Conservation (phyloP, 2,113 vertebrate species). For the Cyanoderma ruficeps region DNA sequence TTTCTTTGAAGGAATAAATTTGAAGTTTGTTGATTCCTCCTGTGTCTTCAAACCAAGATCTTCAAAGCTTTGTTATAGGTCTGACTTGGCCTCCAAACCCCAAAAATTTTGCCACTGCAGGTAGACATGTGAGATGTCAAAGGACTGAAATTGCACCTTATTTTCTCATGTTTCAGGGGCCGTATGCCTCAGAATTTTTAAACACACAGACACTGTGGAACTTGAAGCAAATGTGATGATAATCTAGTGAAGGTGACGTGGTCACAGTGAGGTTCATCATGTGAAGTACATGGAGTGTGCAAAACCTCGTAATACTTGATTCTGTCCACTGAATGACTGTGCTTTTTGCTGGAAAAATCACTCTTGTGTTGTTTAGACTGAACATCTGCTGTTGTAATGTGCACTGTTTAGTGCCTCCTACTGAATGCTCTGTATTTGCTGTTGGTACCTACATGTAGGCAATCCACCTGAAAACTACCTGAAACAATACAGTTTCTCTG, state of each 20-base stretch:
- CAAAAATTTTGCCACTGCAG: background rate
- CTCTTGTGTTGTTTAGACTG: background rate
- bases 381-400: background rate
- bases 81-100: background rate
- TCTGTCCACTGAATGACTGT: background rate
- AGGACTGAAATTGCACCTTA: background rate
- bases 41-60: background rate
- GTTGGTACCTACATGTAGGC: background rate
- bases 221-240: background rate
- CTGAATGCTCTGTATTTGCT: background rate
- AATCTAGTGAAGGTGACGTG: background rate
- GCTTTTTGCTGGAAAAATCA: background rate
- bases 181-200: background rate
- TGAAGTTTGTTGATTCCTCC: background rate
- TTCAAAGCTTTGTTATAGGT: background rate
- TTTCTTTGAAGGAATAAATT: background rate
- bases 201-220: rapidly evolving
- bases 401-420: background rate
- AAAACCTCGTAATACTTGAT: background rate
- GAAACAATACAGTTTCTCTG: background rate
- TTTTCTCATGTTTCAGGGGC: background rate
- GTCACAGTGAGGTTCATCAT: background rate
- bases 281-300: background rate
- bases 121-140: background rate
- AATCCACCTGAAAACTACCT: background rate